These are phyloP conservation scores for Plectropomus leopardus DNA, from an alignment of 2,113 vertebrate species.

Conservation along the genomic window DNA sequence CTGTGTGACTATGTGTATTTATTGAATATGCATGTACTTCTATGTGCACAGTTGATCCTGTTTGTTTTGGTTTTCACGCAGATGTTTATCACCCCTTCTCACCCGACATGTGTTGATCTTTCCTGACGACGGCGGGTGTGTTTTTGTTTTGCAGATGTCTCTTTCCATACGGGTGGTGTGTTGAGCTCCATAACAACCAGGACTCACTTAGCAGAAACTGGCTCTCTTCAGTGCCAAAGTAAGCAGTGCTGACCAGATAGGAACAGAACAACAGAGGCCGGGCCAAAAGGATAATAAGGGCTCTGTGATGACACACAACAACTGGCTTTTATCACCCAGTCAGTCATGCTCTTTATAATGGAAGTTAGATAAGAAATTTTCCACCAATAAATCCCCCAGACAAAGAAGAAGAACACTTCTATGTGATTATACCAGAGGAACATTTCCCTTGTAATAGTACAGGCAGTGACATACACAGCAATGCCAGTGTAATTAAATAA, in stretches of 20 bases:
- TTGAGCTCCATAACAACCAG: constrained; percentile 48
- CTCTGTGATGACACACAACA: constrained; percentile 39
- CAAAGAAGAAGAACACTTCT: constrained; percentile 3
- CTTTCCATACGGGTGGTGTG: constrained; percentile 54
- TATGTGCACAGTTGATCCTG: background rate
- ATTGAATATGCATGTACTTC: background rate
- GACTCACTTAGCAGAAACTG: constrained; percentile 44
- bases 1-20: background rate
- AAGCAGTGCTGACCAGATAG: constrained; percentile 48
- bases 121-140: constrained; percentile 25
- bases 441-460: background rate
- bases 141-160: constrained; percentile 54
- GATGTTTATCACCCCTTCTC: constrained; percentile 55
- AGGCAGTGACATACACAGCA: background rate
- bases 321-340: constrained; percentile 33
- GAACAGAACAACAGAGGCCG: constrained; percentile 25
- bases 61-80: constrained; percentile 38
- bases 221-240: constrained; percentile 38
- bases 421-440: background rate
- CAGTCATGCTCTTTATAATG: constrained; percentile 24
- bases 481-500: background rate
- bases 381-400: constrained; percentile 18
- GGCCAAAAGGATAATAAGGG: constrained; percentile 34
- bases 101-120: constrained; percentile 46
- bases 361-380: constrained; percentile 28